A percentile compares a stretch with the other conserved stretches of the same genome.
Evolutionary conservation across 2,888 invertebrate genomes (phyloP).

Genomic region (Ctenicera cuprea): DNA sequence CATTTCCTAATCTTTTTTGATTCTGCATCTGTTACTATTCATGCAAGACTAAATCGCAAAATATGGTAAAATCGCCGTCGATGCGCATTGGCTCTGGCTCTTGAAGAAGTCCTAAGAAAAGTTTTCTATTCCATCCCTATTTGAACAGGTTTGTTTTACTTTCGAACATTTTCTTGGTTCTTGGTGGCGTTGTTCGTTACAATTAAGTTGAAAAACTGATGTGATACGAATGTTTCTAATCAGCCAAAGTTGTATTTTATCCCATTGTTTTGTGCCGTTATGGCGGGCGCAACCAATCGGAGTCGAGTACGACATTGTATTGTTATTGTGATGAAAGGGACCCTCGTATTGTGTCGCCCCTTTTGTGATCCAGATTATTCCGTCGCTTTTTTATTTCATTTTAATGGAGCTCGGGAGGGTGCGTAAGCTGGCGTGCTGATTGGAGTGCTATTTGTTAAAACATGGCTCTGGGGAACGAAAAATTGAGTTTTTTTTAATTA

Average conservation of each 20-base stretch:
- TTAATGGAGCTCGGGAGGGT: conserved; percentile 64
- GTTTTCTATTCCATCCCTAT: no score
- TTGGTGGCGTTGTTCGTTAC: neutral
- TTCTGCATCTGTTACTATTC: no score
- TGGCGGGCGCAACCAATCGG: conserved; percentile 66
- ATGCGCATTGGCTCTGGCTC: no score
- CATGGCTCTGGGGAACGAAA: conserved; percentile 57
- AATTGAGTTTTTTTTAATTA: conserved; percentile 60
- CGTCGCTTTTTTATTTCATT: conserved; percentile 65
- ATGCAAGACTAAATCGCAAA: no score
- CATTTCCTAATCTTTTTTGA: no score
- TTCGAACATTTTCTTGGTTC: neutral
- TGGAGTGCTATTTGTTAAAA: conserved; percentile 61
- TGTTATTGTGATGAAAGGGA: conserved; percentile 66
- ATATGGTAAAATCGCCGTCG: no score
- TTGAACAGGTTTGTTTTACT: neutral
- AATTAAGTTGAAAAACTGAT: conserved; percentile 9
- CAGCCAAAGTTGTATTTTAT: conserved; percentile 59
- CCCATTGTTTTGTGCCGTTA: conserved; percentile 64
- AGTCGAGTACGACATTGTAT: conserved; percentile 62
- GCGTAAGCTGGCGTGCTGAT: conserved; percentile 58
- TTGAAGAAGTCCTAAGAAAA: no score
- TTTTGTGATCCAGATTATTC: conserved; percentile 67
- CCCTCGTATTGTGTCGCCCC: conserved; percentile 64
- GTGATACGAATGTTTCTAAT: conserved; percentile 44